Base-by-base conservation (phyloP, 2,888 invertebrate species). In the Synergus japonicus region DNA sequence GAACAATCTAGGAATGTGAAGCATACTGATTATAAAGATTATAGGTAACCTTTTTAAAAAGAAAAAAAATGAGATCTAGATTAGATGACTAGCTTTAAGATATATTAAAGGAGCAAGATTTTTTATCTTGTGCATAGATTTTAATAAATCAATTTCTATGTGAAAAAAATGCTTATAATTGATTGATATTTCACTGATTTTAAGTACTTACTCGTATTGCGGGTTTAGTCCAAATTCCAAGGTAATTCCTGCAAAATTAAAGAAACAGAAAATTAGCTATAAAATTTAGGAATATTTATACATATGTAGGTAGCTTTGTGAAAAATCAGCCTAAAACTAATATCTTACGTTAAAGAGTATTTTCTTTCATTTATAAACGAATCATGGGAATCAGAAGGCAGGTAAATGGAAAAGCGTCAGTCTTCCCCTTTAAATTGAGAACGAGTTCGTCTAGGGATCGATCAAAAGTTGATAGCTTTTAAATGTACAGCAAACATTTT, bases 391-490 rank as follows among this genome's bases (percentile, higher is more conserved):
- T 60, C 0, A 60, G 60, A 60, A 60, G 12, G 2, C 12, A 12
- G 60, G 60, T 22, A 22, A 8, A 60, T 12, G 22, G 12, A 60
- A 60, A 60, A 22, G 22, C 60, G 0, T 12, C 22, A 1, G 60
- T 12, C 60, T 22, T 60, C 60, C 22, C 22, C 60, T 60, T 22
- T 60, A 60, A 60, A 60, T 22, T 22, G 12, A 60, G 22, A 22
- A 60, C 60, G 4, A 22, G 60, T 60, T 60, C 10, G 22, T 9
- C 60, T 60, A 60, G 60, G 10, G 60, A 60, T 60, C 22, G 60
- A 60, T 60, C 22, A 60, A 60, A 60, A 60, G 60, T 60, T 60
- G 22, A 60, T 60, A 10, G 60, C 22, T 60, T 60, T 60, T 60
- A 60, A 60, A 22, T 60, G 60, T 60, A 10, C 9, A 60, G 22